Percentiles rank a stretch among this genome's conserved stretches.
phyloP scores from a whole-genome alignment of 2,888 invertebrate species.

The Pyralis farinalis region DNA sequence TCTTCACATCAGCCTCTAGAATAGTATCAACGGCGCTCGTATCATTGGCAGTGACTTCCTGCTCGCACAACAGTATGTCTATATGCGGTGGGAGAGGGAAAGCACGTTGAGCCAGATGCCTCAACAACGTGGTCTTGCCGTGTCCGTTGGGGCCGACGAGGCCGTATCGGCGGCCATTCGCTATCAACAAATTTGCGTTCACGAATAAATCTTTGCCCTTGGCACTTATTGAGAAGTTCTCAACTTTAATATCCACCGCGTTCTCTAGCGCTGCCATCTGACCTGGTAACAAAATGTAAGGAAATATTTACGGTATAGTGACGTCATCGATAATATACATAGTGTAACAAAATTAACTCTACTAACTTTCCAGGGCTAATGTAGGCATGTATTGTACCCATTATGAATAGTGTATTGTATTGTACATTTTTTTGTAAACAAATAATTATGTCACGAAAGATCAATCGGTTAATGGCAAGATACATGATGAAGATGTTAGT shows the following conservation, averaged over 20 bases:
- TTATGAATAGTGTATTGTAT: no score
- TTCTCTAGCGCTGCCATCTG: conserved; percentile 92
- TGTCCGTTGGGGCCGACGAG: conserved; percentile 99
- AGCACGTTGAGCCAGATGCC: conserved; percentile 94
- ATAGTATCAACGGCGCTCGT: conserved; percentile 96
- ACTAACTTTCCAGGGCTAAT: no score
- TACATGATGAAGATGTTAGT: no score
- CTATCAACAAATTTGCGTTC: conserved; percentile 96
- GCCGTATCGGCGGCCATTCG: conserved; percentile 96
- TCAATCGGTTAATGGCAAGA: no score
- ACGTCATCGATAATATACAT: no score
- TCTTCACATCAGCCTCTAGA: conserved; percentile 94
- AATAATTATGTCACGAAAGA: no score
- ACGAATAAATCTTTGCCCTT: conserved; percentile 98
- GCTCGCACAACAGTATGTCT: conserved; percentile 97
- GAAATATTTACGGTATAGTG: no score
- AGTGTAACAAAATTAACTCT: no score
- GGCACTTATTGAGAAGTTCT: conserved; percentile 98
- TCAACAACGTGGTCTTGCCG: conserved; percentile 97
- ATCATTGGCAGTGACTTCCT: conserved; percentile 98
- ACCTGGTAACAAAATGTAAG: conserved; percentile 42
- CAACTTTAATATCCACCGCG: conserved; percentile 98
- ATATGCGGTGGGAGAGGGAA: conserved; percentile 98
- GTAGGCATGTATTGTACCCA: no score
- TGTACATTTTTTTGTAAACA: no score